Evolutionary conservation across 2,888 invertebrate genomes (phyloP).

Genomic region (Patella ulyssiponensis): DNA sequence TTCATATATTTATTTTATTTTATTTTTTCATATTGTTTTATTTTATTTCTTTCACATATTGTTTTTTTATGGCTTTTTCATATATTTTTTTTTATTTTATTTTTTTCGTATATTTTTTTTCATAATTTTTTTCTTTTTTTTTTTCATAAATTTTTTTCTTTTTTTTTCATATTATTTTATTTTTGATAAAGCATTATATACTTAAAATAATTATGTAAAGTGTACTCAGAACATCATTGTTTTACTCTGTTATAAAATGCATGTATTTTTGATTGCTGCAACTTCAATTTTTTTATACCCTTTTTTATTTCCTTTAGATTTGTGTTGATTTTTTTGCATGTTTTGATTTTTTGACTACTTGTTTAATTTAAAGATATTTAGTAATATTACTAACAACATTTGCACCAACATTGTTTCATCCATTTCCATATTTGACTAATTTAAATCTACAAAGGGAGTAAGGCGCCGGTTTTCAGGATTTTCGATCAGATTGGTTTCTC

Average conservation of each 20-base stretch:
- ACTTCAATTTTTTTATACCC: too few species aligned
- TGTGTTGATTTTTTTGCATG: constrained; percentile 4
- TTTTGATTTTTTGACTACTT: neutral
- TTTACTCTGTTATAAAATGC: too few species aligned
- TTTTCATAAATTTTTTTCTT: neutral
- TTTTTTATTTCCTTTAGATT: neutral
- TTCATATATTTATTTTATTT: neutral
- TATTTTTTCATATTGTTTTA: neutral
- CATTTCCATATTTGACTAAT: too few species aligned
- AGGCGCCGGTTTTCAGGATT: too few species aligned
- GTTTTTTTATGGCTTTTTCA: neutral
- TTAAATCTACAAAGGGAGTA: too few species aligned
- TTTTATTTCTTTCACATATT: neutral
- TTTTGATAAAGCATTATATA: neutral
- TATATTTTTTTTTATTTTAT: neutral
- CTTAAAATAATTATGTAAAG: too few species aligned
- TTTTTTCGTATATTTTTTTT: neutral
- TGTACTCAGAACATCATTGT: too few species aligned
- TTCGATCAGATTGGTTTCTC: too few species aligned
- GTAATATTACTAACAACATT: too few species aligned
- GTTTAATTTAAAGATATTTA: too few species aligned
- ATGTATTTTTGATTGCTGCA: too few species aligned
- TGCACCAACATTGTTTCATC: too few species aligned
- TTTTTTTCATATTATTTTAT: constrained; percentile 2
- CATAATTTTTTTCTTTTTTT: neutral